phyloP scores from a whole-genome alignment of 1,140 invertebrate species.

The Tetranychus cinnabarinus region DNA sequence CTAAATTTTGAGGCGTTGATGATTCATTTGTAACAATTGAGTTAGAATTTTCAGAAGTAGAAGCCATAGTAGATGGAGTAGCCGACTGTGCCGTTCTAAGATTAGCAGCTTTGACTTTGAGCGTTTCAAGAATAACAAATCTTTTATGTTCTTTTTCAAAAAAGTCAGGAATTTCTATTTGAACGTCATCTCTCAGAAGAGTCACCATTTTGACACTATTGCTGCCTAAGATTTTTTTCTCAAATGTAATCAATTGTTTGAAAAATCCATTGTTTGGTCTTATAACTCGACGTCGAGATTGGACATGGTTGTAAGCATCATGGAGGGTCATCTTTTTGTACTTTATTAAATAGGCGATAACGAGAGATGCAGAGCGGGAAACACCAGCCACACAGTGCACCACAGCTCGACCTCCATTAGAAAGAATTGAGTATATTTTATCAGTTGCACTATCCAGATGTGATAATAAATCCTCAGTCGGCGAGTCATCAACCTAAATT shows the following conservation, averaged over 20 bases:
- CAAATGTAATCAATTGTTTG: conserved; percentile 19
- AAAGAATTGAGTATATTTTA: background rate
- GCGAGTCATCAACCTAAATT: conserved; percentile 1
- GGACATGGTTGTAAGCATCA: conserved; percentile 31
- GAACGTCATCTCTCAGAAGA: background rate
- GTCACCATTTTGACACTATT: conserved; percentile 3
- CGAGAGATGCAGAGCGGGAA: conserved; percentile 54
- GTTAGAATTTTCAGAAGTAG: too few species aligned
- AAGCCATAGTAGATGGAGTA: too few species aligned
- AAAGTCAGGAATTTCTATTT: conserved; percentile 5
- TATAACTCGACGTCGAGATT: background rate
- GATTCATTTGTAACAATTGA: too few species aligned
- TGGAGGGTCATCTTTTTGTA: conserved; percentile 44
- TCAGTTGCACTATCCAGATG: conserved; percentile 5
- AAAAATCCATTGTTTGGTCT: conserved; percentile 8
- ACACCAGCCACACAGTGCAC: conserved; percentile 77
- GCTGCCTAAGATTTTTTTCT: background rate
- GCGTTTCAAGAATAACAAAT: background rate
- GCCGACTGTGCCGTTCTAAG: too few species aligned
- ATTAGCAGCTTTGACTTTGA: background rate
- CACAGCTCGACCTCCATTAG: conserved; percentile 19
- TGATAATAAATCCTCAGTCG: background rate
- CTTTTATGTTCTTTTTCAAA: conserved; percentile 1
- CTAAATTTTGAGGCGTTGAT: too few species aligned
- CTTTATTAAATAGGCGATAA: conserved; percentile 68